Conservation (phyloP, 2,888 invertebrate genomes). For the Spisula solida region DNA sequence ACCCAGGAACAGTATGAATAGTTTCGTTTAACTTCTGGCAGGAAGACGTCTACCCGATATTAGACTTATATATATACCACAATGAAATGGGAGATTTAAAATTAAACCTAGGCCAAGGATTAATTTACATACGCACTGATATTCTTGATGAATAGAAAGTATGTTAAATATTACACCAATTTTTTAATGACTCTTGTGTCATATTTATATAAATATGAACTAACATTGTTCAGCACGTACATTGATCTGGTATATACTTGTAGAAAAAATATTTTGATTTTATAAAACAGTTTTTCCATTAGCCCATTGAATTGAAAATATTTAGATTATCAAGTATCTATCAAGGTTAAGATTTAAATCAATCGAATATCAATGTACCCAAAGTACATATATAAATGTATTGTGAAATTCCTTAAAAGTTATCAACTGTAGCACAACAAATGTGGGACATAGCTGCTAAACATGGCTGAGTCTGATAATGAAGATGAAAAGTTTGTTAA, state of each 20-base stretch:
- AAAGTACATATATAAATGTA: background rate
- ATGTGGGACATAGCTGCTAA: background rate
- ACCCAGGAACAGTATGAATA: slow-evolving; percentile 45
- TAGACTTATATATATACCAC: slow-evolving; percentile 24
- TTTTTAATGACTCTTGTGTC: slow-evolving; percentile 37
- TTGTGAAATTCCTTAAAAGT: slow-evolving; percentile 2
- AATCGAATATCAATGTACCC: background rate
- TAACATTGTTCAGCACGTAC: slow-evolving; percentile 23
- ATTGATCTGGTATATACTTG: background rate
- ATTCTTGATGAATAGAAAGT: slow-evolving; percentile 33
- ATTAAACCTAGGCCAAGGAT: slow-evolving; percentile 44
- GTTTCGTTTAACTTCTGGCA: slow-evolving; percentile 45
- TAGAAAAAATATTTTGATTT: slow-evolving; percentile 27
- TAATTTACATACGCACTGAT: slow-evolving; percentile 28
- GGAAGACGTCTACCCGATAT: background rate
- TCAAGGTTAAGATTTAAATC: background rate
- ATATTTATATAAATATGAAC: slow-evolving; percentile 30
- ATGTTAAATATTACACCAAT: slow-evolving; percentile 35
- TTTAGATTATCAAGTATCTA: slow-evolving; percentile 23
- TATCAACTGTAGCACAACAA: background rate
- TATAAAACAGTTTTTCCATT: slow-evolving; percentile 8
- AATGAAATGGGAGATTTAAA: slow-evolving; percentile 56
- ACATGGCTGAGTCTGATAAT: slow-evolving; percentile 63
- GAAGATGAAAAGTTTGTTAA: slow-evolving; percentile 72
- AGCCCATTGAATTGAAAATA: slow-evolving; percentile 31